These are phyloP conservation scores for Tipula unca DNA, from an alignment of 2,888 invertebrate genomes.

Conservation along the genomic window DNA sequence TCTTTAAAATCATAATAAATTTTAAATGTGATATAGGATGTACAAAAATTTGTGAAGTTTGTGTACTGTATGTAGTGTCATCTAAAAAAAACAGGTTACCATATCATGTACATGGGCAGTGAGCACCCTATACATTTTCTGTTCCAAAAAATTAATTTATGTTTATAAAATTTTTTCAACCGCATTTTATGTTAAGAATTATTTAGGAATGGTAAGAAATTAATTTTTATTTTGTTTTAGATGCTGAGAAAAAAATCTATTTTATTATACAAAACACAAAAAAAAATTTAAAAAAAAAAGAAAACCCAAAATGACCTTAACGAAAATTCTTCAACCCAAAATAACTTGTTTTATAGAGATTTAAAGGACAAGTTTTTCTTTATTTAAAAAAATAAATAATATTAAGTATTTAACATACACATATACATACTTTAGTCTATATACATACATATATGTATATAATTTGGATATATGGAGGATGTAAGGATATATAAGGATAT, in stretches of 20 bases:
- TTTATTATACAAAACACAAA: not conserved
- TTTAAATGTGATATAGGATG: not conserved
- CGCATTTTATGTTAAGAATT: constrained; percentile 19
- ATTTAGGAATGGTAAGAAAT: constrained; percentile 17
- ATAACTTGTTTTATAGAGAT: constrained; percentile 19
- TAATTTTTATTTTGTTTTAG: constrained; percentile 2
- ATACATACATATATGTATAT: not conserved
- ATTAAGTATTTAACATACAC: constrained; percentile 9
- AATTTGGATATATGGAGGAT: not conserved
- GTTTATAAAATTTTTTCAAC: not conserved
- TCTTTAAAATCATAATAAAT: not conserved
- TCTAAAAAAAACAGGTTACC: not conserved
- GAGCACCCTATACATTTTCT: not conserved
- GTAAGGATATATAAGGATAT: not conserved
- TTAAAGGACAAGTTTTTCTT: constrained; percentile 18
- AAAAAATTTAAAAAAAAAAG: not conserved
- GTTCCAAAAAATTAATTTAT: constrained; percentile 14
- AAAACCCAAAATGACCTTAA: constrained; percentile 18
- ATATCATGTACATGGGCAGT: not conserved
- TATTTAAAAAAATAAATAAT: not conserved
- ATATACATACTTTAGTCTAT: not conserved
- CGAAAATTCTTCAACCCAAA: constrained; percentile 19
- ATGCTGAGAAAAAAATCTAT: constrained; percentile 16
- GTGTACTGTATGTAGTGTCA: too few relatives aligned
- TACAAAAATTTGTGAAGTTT: not conserved